Evolutionary conservation across 2,797 vertebrate species (phyloP).

Genomic region (Phalanger gymnotis): DNA sequence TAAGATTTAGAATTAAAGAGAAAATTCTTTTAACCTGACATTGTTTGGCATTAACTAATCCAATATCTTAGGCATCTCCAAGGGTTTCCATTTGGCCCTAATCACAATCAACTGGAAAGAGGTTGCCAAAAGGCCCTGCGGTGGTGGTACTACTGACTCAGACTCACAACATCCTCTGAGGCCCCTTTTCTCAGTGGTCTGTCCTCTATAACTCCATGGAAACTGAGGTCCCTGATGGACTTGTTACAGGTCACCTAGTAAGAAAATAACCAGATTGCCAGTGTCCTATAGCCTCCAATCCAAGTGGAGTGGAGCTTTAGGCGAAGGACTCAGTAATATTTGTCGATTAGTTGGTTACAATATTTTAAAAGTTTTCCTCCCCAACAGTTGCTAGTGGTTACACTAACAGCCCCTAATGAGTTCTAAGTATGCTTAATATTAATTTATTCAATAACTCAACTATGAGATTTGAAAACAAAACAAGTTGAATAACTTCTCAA

Average conservation of each 20-base stretch:
- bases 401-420: neutral
- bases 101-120: neutral
- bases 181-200: neutral
- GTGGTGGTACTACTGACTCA: neutral
- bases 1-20: neutral
- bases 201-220: neutral
- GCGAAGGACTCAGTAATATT: neutral
- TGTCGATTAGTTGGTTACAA: neutral
- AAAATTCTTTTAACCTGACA: neutral
- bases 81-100: neutral
- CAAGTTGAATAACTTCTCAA: conserved; percentile 7
- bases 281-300: neutral
- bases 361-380: neutral
- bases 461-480: neutral
- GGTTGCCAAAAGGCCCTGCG: neutral
- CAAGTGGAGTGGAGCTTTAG: neutral
- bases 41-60: neutral
- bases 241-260: neutral
- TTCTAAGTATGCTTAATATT: neutral
- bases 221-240: neutral
- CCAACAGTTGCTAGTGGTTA: neutral
- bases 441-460: conserved; percentile 49
- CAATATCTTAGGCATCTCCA: neutral
- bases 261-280: neutral
- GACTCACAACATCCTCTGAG: neutral